Conservation (phyloP, 2,113 vertebrate species). For the Cinclus cinclus region DNA sequence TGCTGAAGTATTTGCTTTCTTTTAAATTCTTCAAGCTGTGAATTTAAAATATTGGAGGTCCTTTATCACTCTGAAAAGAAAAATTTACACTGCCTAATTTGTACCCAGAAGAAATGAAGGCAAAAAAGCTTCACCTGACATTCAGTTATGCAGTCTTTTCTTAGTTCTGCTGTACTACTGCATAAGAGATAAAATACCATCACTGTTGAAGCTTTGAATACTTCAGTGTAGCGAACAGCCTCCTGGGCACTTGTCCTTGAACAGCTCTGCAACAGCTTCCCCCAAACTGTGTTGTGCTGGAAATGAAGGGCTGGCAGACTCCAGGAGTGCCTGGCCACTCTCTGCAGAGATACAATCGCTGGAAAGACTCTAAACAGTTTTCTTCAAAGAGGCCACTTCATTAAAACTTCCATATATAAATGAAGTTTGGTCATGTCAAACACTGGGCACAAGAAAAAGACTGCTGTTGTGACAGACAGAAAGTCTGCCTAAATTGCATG, state of each 20-base stretch:
- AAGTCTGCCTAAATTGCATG: not conserved
- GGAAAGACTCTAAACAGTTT: not conserved
- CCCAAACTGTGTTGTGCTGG: not conserved
- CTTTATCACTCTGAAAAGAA: not conserved
- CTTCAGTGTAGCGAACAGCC: not conserved
- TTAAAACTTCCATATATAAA: not conserved
- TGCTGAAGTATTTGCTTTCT: not conserved
- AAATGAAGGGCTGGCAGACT: not conserved
- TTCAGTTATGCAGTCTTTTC: not conserved
- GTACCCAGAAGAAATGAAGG: not conserved
- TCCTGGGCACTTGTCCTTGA: not conserved
- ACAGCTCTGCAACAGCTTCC: not conserved
- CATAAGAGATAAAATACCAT: constrained; percentile 18
- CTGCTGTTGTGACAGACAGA: not conserved
- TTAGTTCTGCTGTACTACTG: constrained; percentile 1
- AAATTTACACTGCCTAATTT: constrained; percentile 6
- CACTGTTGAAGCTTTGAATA: not conserved
- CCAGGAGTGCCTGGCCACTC: not conserved
- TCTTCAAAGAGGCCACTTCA: not conserved
- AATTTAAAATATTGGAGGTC: not conserved
- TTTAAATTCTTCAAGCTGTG: not conserved
- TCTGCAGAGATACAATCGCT: not conserved
- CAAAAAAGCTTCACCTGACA: not conserved
- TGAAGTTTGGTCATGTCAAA: not conserved
- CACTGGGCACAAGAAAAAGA: not conserved